Base-by-base conservation (phyloP, 1,140 invertebrate species). In the Zaprionus lachaisei region DNA sequence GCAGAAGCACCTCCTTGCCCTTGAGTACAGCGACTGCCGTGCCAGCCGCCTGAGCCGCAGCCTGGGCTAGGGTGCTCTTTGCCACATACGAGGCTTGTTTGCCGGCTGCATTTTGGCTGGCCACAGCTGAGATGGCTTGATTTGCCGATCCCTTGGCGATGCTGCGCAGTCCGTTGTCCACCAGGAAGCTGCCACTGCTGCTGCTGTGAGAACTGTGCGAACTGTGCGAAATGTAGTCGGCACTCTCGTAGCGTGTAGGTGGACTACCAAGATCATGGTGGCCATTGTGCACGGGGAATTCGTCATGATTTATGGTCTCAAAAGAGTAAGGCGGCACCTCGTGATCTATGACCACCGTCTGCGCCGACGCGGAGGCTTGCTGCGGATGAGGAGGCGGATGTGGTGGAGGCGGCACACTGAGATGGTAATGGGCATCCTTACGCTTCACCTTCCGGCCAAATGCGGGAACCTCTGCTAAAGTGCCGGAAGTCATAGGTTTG, bases 121-220 rank as follows among this genome's bases (percentile, higher is more conserved):
- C 89, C 4, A 94, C 91, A 1, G 94, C 94, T 0, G 93, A 94
- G 41, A 94, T 91, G 1, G 96, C 96, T 80, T 96, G 95, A 84
- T 96, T 95, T 1, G 95, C 96, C 0, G 96, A 96, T 3, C 96
- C 96, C 71, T 94, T 94, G 1, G 95, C 95, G 56, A 95, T 95
- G 67, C 87, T 92, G 20, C 91, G 82, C 11, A 87, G 91, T 92
- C 66, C 94, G 90, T 83, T 94, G 83, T 76, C 94, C 70, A 77
- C 72, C 17, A 89, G 70, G n/a, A 68, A 91, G 51, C 72, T 54
- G 1, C 72, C 72, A 24, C 58, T 57, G 28, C 47, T 37, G 34
- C 6, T 37, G 24, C 28, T 66, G 38, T 72, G 60, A 2, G 55
- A 4, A 6, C 37, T 65, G 70, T 79, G 83, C 1, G 56, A 41